Evolutionary conservation across 1,140 invertebrate genomes (phyloP).

Genomic region (Antheraea pernyi): DNA sequence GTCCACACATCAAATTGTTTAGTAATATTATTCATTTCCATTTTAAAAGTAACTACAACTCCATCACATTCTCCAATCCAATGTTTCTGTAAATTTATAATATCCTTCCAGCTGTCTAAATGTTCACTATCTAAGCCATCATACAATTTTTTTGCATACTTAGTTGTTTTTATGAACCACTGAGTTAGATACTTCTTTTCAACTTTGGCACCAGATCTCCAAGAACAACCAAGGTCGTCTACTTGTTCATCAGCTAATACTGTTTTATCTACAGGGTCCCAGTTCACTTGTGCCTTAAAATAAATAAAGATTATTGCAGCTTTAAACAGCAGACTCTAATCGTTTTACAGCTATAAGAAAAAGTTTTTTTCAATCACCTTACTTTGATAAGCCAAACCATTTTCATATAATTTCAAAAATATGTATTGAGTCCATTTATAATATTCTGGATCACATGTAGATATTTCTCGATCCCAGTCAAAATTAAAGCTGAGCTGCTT

Average conservation of each 20-base stretch:
- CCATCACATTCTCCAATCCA: constrained; percentile 98
- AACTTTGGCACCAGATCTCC: constrained; percentile 97
- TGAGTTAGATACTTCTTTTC: constrained; percentile 94
- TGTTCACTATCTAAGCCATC: constrained; percentile 86
- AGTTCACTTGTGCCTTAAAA: constrained; percentile 92
- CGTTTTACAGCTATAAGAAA: background rate
- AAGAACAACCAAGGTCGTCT: constrained; percentile 93
- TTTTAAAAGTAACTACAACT: constrained; percentile 85
- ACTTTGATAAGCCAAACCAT: constrained; percentile 92
- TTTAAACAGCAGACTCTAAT: constrained; percentile 2
- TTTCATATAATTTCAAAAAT: constrained; percentile 94
- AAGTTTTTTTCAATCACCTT: constrained; percentile 78
- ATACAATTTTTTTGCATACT: constrained; percentile 89
- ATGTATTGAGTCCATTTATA: constrained; percentile 98
- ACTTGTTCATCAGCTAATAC: constrained; percentile 99
- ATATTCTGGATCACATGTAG: constrained; percentile 88
- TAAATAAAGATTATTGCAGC: constrained; percentile 15
- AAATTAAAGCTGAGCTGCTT: constrained; percentile 91
- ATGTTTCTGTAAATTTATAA: constrained; percentile 93
- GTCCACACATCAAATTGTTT: constrained; percentile 86
- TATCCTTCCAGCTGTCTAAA: constrained; percentile 90
- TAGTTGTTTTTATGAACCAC: constrained; percentile 97
- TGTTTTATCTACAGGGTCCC: constrained; percentile 99
- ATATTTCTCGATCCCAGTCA: constrained; percentile 95
- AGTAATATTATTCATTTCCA: constrained; percentile 72